These are phyloP conservation scores for Diplodus sargus DNA, from an alignment of 2,797 vertebrate genomes.

Conservation along the genomic window DNA sequence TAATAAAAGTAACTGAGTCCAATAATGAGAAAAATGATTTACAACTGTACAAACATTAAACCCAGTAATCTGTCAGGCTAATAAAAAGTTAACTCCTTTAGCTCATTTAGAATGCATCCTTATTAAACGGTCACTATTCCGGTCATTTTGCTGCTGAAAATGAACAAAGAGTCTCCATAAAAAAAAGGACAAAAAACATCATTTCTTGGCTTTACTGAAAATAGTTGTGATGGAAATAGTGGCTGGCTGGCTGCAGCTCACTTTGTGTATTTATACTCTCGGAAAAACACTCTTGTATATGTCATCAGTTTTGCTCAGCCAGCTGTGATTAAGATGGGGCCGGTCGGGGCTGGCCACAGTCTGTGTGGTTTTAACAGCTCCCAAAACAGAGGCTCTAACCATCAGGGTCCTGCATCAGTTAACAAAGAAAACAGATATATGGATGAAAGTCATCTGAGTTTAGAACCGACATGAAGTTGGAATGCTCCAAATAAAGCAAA, in stretches of 20 bases:
- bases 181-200: constrained; percentile 15
- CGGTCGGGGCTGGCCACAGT: constrained; percentile 45
- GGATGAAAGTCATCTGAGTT: neutral
- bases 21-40: no score
- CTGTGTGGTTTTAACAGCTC: constrained; percentile 72
- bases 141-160: neutral
- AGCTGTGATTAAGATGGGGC: constrained; percentile 74
- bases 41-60: no score
- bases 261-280: constrained; percentile 79
- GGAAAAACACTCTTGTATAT: constrained; percentile 76
- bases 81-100: no score
- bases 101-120: neutral
- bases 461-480: neutral
- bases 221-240: constrained; percentile 75
- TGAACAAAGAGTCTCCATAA: constrained; percentile 14
- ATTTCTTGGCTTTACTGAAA: constrained; percentile 64
- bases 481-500: neutral
- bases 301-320: constrained; percentile 76
- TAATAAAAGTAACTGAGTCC: no score
- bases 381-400: constrained; percentile 9
- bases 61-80: no score
- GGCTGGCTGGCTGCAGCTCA: constrained; percentile 55
- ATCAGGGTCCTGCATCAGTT: constrained; percentile 4
- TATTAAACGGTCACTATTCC: neutral
- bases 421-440: neutral